A percentile compares a stretch with the other conserved stretches of the same genome.
Evolutionary conservation across 2,888 invertebrate species (phyloP).

Genomic region (Asteroscopus sphinx): DNA sequence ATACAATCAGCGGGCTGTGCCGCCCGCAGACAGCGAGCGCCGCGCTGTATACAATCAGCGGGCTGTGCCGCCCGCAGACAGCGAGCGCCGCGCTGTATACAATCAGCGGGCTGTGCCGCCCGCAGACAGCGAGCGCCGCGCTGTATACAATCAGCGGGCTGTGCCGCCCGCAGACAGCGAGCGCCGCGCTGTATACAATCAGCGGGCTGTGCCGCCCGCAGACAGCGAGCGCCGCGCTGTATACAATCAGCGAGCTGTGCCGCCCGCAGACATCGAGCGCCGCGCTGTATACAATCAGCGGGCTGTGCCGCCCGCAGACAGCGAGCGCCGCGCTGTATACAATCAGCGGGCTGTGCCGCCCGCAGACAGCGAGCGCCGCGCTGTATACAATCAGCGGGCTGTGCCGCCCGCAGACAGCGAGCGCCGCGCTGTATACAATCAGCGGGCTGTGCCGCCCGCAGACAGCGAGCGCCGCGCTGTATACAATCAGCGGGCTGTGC

Average conservation of each 20-base stretch:
- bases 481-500: conserved; percentile 22
- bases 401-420: too few relatives aligned
- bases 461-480: conserved; percentile 1
- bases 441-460: too few relatives aligned
- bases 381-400: conserved; percentile 17
- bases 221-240: conserved; percentile 1
- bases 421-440: conserved; percentile 13
- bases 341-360: conserved; percentile 22
- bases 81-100: conserved; percentile 7
- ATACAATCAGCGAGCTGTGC: conserved; percentile 22
- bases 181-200: conserved; percentile 13
- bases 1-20: conserved; percentile 22
- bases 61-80: too few relatives aligned
- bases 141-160: conserved; percentile 17
- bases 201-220: too few relatives aligned
- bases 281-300: conserved; percentile 19
- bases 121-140: conserved; percentile 4
- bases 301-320: too few relatives aligned
- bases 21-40: too few relatives aligned
- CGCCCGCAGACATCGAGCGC: too few relatives aligned
- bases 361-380: conserved; percentile 4
- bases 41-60: conserved; percentile 19
- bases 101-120: conserved; percentile 22
- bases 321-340: conserved; percentile 7
- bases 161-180: too few relatives aligned